Conservation (phyloP, 2,113 vertebrate species). For the Sakesphorus luctuosus region DNA sequence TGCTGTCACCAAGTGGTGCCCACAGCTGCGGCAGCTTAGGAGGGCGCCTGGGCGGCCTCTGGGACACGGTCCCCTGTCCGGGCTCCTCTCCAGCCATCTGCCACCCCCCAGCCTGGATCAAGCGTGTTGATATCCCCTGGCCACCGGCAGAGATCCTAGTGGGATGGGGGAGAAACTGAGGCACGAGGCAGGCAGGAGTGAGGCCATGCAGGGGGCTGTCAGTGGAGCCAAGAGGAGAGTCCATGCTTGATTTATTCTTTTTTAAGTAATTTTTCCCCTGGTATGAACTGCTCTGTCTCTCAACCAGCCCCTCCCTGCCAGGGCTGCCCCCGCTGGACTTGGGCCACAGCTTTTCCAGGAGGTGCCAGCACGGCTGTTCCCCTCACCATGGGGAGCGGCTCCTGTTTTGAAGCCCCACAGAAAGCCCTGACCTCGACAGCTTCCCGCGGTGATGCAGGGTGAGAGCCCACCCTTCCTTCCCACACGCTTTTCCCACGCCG, state of each 20-base stretch:
- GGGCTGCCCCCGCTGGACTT: constrained; percentile 4
- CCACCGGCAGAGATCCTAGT: neutral
- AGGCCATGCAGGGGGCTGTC: neutral
- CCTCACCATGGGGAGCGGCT: fast-evolving
- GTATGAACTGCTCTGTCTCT: constrained; percentile 8
- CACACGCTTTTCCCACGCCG: constrained; percentile 23
- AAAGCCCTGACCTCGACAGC: constrained; percentile 27
- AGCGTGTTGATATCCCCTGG: neutral
- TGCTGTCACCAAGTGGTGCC: neutral
- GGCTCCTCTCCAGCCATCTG: constrained; percentile 56
- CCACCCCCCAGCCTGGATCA: neutral
- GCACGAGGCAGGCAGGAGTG: neutral
- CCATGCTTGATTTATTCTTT: neutral
- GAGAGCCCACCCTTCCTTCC: constrained; percentile 65
- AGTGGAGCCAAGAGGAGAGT: neutral
- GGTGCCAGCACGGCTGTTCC: neutral
- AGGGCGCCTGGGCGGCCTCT: neutral
- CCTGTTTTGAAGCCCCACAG: neutral
- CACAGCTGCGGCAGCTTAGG: constrained; percentile 55
- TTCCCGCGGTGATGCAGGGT: neutral
- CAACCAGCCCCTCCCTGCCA: neutral
- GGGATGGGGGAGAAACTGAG: neutral
- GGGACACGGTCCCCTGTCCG: neutral
- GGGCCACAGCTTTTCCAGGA: neutral
- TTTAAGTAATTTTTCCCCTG: neutral